phyloP scores from a whole-genome alignment of 2,113 vertebrate genomes.

The Erpornis zantholeuca region DNA sequence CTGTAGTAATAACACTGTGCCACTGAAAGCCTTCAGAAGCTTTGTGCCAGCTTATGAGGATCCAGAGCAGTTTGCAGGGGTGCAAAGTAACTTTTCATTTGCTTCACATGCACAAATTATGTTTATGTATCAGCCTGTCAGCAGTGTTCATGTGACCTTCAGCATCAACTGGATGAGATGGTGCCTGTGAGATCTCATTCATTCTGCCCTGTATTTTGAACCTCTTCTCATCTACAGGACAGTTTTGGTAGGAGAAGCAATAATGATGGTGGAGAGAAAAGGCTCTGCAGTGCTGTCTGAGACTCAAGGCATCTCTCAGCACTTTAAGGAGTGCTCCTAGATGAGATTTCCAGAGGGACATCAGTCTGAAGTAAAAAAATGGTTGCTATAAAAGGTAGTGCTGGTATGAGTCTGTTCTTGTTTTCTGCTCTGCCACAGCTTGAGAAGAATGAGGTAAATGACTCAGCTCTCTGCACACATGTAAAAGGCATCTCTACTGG shows the following conservation, averaged over 20 bases:
- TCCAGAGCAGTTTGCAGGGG: neutral
- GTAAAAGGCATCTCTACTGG: neutral
- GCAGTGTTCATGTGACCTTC: neutral
- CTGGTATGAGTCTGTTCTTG: neutral
- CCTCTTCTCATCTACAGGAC: neutral
- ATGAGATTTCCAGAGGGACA: neutral
- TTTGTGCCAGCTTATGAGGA: neutral
- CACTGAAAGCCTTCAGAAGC: neutral
- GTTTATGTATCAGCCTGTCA: neutral
- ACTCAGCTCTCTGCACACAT: neutral
- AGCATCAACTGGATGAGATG: neutral
- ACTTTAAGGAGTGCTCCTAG: neutral
- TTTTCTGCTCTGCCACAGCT: neutral
- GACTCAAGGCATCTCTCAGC: neutral
- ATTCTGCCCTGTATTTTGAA: neutral
- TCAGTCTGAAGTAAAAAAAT: neutral
- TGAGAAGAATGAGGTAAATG: neutral
- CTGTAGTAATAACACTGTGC: neutral
- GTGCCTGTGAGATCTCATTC: neutral
- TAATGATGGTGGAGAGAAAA: neutral
- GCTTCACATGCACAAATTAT: accelerated
- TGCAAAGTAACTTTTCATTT: neutral
- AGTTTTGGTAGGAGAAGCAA: neutral
- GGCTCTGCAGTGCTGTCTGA: neutral
- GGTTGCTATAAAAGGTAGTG: neutral